Evolutionary conservation across 2,888 invertebrate genomes (phyloP), one percentile per base, ranked within the genome.

Genomic region (Eristalis arbustorum): DNA sequence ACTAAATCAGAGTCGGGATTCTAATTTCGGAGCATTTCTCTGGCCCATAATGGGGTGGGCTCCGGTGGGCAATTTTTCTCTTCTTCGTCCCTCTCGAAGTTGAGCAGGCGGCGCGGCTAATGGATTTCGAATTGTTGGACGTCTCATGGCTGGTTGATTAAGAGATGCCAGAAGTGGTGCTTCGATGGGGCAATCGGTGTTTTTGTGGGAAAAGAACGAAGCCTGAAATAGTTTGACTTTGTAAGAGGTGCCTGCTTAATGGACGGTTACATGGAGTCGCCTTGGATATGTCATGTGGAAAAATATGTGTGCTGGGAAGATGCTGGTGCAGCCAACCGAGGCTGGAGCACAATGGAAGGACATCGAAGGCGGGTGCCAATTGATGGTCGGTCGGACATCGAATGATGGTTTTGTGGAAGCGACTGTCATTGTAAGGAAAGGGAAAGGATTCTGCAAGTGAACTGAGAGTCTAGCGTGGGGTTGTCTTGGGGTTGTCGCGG

Each of bases 1-100:
- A 76, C 68, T 84, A 84, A 84, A 84, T 84, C 84, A 84, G 76
- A 84, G 84, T 80, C 76, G 49, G 23, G 72, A 76, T 84, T 84
- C 76, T 84, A 80, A 84, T 80, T 80, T 80, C 76, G 71, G 71
- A 76, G 72, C 72, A 80, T 80, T 84, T 80, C 34, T 84, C 68
- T 67, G 40, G 61, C 68, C 42, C 62, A 34, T 67, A 69, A 69
- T 66, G 28, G 56, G 69, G 57, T 64, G 61, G 67, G 71, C 74
- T 61, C 31, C 63, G 59, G 31, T 76, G 72, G 81, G 61, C 34
- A 67, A 80, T 80, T 76, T 72, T 80, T 84, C 76, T 80, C 76
- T 80, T 67, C n/a, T 80, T 84, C 76, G 76, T 67, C n/a, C 63
- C 22, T 31, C 37, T n/a, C 42, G 31, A 10, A 40, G 22, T 22